Evolutionary conservation across 1,140 invertebrate species (phyloP).

Genomic region (Nomia melanderi): DNA sequence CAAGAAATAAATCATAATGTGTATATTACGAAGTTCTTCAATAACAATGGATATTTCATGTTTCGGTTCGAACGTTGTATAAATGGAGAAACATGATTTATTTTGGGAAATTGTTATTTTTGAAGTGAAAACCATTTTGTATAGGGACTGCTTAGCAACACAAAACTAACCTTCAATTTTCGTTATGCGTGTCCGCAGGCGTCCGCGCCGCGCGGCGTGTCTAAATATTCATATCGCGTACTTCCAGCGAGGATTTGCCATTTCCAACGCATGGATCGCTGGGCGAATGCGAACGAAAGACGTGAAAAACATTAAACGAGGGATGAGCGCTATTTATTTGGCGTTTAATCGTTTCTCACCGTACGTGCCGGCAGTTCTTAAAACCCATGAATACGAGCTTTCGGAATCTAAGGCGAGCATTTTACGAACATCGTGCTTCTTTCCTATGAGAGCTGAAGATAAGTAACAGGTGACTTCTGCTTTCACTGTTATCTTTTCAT

Average conservation of each 20-base stretch:
- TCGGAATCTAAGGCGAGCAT: slow-evolving; percentile 5
- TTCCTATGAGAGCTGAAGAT: not conserved
- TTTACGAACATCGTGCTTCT: not conserved
- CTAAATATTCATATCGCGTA: slow-evolving; percentile 66
- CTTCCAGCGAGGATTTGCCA: slow-evolving; percentile 33
- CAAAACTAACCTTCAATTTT: too few species aligned
- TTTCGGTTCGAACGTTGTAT: too few species aligned
- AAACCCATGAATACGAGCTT: slow-evolving; percentile 10
- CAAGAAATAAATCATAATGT: too few species aligned
- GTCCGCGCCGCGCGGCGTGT: slow-evolving; percentile 20
- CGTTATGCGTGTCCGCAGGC: too few species aligned
- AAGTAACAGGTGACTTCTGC: not conserved
- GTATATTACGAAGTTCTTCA: too few species aligned
- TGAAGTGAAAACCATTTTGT: too few species aligned
- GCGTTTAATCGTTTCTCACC: slow-evolving; percentile 53
- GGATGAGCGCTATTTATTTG: slow-evolving; percentile 58
- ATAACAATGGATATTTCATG: too few species aligned
- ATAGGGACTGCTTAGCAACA: too few species aligned
- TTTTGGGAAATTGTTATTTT: too few species aligned
- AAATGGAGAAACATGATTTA: too few species aligned
- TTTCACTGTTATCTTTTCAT: too few species aligned
- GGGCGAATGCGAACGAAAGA: slow-evolving; percentile 55
- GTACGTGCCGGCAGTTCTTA: slow-evolving; percentile 29
- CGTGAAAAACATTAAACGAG: slow-evolving; percentile 58
- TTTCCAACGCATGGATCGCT: slow-evolving; percentile 48